phyloP scores from a whole-genome alignment of 2,797 vertebrate genomes.

The Melanitta fusca region DNA sequence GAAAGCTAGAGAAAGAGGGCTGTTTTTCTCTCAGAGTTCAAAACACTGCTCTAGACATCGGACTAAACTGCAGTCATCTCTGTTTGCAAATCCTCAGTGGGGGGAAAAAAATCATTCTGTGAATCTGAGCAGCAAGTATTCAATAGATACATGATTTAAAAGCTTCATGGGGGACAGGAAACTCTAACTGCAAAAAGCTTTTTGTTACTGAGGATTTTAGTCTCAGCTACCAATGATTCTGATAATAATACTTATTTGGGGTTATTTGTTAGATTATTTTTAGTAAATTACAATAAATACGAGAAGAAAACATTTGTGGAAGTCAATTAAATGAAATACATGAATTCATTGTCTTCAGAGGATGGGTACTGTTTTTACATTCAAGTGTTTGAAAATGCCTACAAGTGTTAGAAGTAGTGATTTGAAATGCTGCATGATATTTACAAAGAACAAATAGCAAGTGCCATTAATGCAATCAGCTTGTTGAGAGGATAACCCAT shows the following conservation, averaged over 20 bases:
- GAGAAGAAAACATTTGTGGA: not conserved
- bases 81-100: not conserved
- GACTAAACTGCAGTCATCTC: not conserved
- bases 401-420: not conserved
- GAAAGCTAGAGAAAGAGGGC: not conserved
- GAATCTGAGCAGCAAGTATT: not conserved
- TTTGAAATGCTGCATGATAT: not conserved
- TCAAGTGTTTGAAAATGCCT: not conserved
- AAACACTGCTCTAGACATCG: not conserved
- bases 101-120: not conserved
- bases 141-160: not conserved
- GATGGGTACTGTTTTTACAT: not conserved
- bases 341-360: not conserved
- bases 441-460: not conserved
- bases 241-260: not conserved
- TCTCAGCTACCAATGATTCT: not conserved
- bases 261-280: not conserved
- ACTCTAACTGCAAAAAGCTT: not conserved
- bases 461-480: not conserved
- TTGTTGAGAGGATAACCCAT: not conserved
- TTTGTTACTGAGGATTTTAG: not conserved
- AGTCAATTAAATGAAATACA: not conserved
- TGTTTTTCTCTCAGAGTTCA: not conserved
- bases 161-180: not conserved
- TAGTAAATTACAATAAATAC: not conserved